A percentile compares a stretch with the other conserved stretches of the same genome.
Evolutionary conservation across 2,797 vertebrate genomes (phyloP).

Genomic region (Meda fulgida): DNA sequence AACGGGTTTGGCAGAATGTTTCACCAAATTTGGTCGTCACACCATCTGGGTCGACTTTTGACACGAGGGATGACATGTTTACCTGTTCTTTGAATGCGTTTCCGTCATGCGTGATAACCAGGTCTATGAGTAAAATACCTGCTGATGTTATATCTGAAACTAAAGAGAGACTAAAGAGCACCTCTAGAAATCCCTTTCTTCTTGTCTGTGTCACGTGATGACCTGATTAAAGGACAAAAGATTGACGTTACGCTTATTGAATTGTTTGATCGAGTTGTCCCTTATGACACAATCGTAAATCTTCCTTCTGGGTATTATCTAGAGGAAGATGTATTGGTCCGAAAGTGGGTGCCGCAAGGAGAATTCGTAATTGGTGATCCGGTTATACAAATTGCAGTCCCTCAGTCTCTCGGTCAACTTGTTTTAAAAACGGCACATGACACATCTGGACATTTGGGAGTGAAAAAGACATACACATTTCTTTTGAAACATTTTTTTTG

Average conservation of each 20-base stretch:
- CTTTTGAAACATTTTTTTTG: slow-evolving; percentile 29
- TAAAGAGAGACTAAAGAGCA: too few species aligned
- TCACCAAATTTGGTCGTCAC: not conserved
- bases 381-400: slow-evolving; percentile 22
- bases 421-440: slow-evolving; percentile 35
- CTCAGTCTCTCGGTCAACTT: not conserved
- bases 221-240: too few species aligned
- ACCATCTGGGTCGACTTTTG: not conserved
- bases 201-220: too few species aligned
- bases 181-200: too few species aligned
- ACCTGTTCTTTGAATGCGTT: not conserved
- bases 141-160: too few species aligned
- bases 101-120: not conserved
- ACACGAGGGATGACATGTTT: not conserved
- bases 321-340: not conserved
- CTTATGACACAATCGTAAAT: not conserved
- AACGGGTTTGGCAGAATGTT: not conserved
- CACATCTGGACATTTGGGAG: slow-evolving; percentile 21
- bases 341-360: too few species aligned
- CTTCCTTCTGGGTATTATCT: slow-evolving; percentile 24
- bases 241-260: too few species aligned
- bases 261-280: not conserved
- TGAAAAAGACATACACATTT: slow-evolving; percentile 1
- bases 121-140: not conserved
- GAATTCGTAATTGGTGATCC: too few species aligned